Base-by-base conservation (phyloP, 35 echinoderm and acorn worm genomes). In the Strongylocentrotus purpuratus region DNA sequence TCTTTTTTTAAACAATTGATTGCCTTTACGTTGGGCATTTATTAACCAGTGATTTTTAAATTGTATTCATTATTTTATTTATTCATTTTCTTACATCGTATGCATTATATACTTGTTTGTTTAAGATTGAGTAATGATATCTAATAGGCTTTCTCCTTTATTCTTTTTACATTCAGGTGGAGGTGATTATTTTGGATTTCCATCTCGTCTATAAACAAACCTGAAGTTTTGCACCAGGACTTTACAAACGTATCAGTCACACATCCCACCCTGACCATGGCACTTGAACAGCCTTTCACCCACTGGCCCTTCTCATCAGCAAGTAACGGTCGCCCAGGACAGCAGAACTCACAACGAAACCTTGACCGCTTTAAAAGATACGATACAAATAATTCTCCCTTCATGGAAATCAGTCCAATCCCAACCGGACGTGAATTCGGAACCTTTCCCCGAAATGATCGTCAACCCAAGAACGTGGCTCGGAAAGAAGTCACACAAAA, bases 381-480 rank as follows among this genome's bases (percentile, higher is more conserved):
- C 33, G 45, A 89, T 25, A 89, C 32, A 46, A 89, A 89, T 89
- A 32, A 89, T 33, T 89, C 87, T 31, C 87, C 87, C 13, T 89
- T 89, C 32, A 89, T 33, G 33, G 33, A 89, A 7, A 89, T 89
- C 87, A 89, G 87, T 89, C 87, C 87, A 4, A 89, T 89, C 87
- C 87, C 87, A 17, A 33, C 31, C 4, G 87, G 87, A 20, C 32
- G 87, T 33, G 87, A 89, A 15, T 89, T 89, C 33, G 87, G 87
- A 46, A 89, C 87, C 11, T 89, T 45, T 20, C 87, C 87, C 8
- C 7, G 32, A 20, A 7, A 18, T 33, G 87, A 89, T 89, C 87
- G 87, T 46, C 87, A 89, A 41, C 45, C 87, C 12, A 89, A 33
- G 87, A 89, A 32, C 33, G 32, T 46, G 5, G 87, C 45, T 33